Base-by-base conservation (phyloP, 1,140 invertebrate genomes). In the Lepidurus arcticus region DNA sequence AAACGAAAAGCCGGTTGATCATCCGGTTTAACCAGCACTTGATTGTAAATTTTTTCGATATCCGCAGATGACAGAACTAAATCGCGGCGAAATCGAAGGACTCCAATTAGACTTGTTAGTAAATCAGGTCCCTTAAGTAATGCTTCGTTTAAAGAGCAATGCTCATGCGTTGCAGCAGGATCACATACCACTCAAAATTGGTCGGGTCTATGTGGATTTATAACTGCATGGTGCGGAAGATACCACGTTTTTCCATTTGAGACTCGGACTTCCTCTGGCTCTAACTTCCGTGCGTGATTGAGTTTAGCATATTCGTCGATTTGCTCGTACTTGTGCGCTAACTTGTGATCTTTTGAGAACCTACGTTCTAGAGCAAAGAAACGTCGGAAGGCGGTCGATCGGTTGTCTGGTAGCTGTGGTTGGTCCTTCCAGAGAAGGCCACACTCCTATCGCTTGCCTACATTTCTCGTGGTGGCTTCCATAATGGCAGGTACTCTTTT, bases 171-270 rank as follows among this genome's bases (percentile, higher is more conserved):
- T 0, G 79, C 77, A 24, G 79, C 34, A 8, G 77, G 78, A 42
- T 80, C 79, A 34, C 79, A 80, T 7, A 80, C 77, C 7, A 78
- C 53, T 26, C 79, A 45, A 77, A 79, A 13, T 45, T 80, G 79
- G 1, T 84, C 83, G 1, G 84, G 83, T 43, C 75, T 80, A 11
- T 80, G 44, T 11, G 79, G 77, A 44, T 74, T 75, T 8, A 47
- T 42, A 7, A 80, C 79, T 1, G 73, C 65, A 11, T 78, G 77
- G 24, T 80, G 79, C 10, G 79, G 45, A 10, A 80, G 5, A 34
- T 79, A 79, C 77, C 77, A 79, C 80, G 73, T 88, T 5, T 74
- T 73, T 7, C 78, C 73, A 24, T 16, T 13, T n/a, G 42, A 11
- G 5, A 3, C 34, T 11, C 42, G 2, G 2, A 26, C 10, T 73